phyloP scores from a whole-genome alignment of 2,113 vertebrate species.

The Herpailurus yagouaroundi region DNA sequence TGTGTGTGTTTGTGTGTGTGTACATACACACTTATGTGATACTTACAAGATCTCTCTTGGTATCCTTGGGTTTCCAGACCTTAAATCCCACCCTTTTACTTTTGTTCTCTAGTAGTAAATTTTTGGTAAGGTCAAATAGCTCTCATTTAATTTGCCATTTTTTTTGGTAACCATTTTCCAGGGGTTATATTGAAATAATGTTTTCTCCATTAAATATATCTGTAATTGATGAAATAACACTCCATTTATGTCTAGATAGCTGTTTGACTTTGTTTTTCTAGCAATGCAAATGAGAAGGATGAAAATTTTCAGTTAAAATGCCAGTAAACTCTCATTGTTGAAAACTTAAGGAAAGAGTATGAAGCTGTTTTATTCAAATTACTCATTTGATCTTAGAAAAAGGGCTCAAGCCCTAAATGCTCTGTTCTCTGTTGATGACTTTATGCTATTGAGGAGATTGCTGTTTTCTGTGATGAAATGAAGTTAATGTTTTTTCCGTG shows the following conservation, averaged over 20 bases:
- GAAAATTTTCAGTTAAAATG: conserved; percentile 26
- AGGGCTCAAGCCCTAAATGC: background rate
- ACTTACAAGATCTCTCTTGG: background rate
- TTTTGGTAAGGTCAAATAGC: conserved; percentile 2
- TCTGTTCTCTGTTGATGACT: background rate
- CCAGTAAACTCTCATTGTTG: conserved; percentile 21
- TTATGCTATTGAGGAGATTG: background rate
- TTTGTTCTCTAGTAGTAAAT: conserved; percentile 26
- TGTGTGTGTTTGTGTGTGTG: background rate
- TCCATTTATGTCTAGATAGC: background rate
- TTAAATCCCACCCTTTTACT: background rate
- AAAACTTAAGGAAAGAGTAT: background rate
- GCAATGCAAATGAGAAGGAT: background rate
- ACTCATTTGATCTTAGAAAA: background rate
- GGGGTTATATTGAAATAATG: background rate
- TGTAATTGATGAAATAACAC: background rate
- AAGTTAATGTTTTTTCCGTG: background rate
- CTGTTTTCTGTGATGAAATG: conserved; percentile 23
- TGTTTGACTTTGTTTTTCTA: background rate
- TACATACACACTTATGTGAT: background rate
- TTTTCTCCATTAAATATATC: background rate
- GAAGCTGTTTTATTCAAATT: conserved; percentile 1
- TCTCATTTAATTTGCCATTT: background rate
- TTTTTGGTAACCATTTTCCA: conserved; percentile 10
- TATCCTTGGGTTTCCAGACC: background rate